These are phyloP conservation scores for Eupithecia tripunctaria DNA, from an alignment of 2,888 invertebrate genomes.

Conservation along the genomic window DNA sequence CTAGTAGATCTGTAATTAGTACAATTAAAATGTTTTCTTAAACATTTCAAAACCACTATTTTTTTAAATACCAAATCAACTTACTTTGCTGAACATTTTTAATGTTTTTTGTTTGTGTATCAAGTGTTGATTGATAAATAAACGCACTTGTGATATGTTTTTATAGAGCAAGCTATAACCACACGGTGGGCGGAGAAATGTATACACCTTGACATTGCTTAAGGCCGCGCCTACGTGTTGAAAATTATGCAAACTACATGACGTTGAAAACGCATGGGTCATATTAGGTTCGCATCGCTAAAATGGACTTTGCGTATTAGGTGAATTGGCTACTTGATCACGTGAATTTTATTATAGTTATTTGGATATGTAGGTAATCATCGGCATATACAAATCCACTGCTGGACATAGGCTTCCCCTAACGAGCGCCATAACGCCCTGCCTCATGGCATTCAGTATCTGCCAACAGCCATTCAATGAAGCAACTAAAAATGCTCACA, in stretches of 20 bases:
- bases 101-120: conserved; percentile 25
- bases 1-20: not conserved
- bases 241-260: conserved; percentile 1
- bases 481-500: too few species aligned
- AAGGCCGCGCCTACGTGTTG: conserved; percentile 14
- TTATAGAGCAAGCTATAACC: conserved; percentile 26
- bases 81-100: conserved; percentile 37
- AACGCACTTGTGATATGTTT: conserved; percentile 26
- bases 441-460: too few species aligned
- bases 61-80: not conserved
- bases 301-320: too few species aligned
- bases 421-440: too few species aligned
- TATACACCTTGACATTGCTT: conserved; percentile 27
- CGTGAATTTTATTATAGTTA: too few species aligned
- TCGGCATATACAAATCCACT: too few species aligned
- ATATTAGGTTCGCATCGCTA: too few species aligned
- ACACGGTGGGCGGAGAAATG: conserved; percentile 34
- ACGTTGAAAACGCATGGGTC: not conserved
- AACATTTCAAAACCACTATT: not conserved
- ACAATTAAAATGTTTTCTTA: not conserved
- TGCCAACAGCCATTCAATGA: too few species aligned
- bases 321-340: too few species aligned
- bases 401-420: too few species aligned
- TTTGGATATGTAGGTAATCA: too few species aligned
- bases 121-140: conserved; percentile 35